Base-by-base conservation (phyloP, 2,888 invertebrate genomes). In the Malacosoma neustria region DNA sequence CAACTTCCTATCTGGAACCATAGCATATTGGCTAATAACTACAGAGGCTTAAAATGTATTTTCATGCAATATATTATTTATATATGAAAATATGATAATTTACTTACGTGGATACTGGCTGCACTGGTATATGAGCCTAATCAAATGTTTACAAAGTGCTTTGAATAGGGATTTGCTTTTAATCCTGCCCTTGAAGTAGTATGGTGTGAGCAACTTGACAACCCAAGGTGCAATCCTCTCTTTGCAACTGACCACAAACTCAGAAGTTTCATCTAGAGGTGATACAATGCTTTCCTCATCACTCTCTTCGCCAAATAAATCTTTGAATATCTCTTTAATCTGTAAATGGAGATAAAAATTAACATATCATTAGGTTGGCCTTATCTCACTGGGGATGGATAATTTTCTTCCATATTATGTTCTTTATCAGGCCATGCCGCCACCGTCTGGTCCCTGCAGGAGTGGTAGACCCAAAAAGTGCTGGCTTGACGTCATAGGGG, bases 151-250 rank as follows among this genome's bases (percentile, higher is more conserved):
- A 1, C 89, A 90, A 31, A 89, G 71, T 30, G 80, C 57, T 66
- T 91, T 91, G 57, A 91, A 91, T 34, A 90, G 61, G 29, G 81
- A 79, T 65, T 89, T 89, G 33, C 88, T 87, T 46, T 72, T 77
- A 31, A 91, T 89, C 33, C 85, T 75, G 1, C 88, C 87, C 46
- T 84, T 87, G n/a, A 87, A 85, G 51, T 89, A 90, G 55, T 87
- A 87, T 3, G 90, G 90, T 49, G 89, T 89, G 3, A 92, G 65
- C 39, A 88, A 75, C 47, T 88, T 87, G 0, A 90, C 88, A n/a
- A 91, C 88, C 76, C 88, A 82, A 12, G 89, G 88, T 1, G 90
- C 89, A 40, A 90, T 87, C 11, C 88, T 74, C 45, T 88, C 86
- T 51, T 87, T 87, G 47, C 88, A 88, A 45, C 88, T 87, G 1